Base-by-base conservation (phyloP, 2,113 vertebrate species). In the Salvelinus alpinus region DNA sequence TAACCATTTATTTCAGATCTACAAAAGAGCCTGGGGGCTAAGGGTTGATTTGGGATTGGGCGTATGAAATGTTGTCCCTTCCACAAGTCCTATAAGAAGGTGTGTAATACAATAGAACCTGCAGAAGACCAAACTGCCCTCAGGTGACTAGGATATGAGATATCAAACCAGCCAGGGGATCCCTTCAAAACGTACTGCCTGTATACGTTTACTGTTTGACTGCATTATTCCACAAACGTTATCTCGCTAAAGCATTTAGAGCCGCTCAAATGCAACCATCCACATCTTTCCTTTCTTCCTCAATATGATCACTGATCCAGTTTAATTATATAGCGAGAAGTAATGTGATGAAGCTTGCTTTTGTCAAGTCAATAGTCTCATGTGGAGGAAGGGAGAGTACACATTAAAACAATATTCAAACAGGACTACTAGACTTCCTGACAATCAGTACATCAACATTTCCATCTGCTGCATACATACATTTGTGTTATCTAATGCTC, bases 211-310 rank as follows among this genome's bases (percentile, higher is more conserved):
- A 20, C 34, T 69, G 8, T 64, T 25, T 12, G 20, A 8, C 1
- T 44, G 5, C 14, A 34, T 9, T 25, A 69, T 16, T 38, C 9
- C 34, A 48, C 68, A 9, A 34, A 69, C 20, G 31, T 71, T 14
- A 5, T 3, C 72, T 72, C 62, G 57, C 25, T 77, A 73, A 38
- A 54, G 16, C 18, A 24, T 18, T 38, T 72, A 13, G 22, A 51
- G 9, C 47, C 16, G n/a, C 85, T 79, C 38, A 84, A 78, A 84
- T 64, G 20, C 84, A 88, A 78, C 86, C 83, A 78, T 71, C 70
- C 65, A 44, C 25, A 64, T 16, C 29, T 27, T 20, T 70, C 29
- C 18, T 76, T 67, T 70, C 2, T 79, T 54, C 24, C 12, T 0
- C n/a, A 38, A 73, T 14, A 78, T 67, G 22, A 74, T 25, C 72